Evolutionary conservation across 2,113 vertebrate species (phyloP), one percentile per base, ranked within the genome.

Genomic region (Mohoua ochrocephala): DNA sequence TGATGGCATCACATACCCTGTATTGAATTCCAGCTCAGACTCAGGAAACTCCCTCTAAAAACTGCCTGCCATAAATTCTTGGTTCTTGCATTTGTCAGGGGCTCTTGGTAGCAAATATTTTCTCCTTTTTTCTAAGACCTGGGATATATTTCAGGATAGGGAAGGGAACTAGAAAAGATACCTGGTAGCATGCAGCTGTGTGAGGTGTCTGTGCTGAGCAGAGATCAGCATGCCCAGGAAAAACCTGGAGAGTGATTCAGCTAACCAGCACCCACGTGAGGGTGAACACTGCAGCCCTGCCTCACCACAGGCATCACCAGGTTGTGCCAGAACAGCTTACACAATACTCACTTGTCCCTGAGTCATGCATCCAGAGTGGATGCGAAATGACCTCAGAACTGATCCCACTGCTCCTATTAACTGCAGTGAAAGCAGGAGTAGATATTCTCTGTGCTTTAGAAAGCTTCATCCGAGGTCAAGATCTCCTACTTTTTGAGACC

Each of bases 201-300:
- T 59, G 50, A 73, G 17, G 30, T 56, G 21, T 47, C 35, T 64
- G 13, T 37, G 10, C 49, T 44, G 30, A 89, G 45, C 30, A 80
- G 87, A 80, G 28, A 52, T n/a, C 9, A 31, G 7, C 16, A 23
- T 2, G 33, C 24, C 60, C 45, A 44, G 52, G 7, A 52, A 44
- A 75, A 67, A 17, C 23, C 28, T 30, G 8, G 67, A 39, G 44
- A 39, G 53, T 26, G 53, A 60, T 30, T 59, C 52, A 60, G 35
- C 14, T 76, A n/a, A 30, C 15, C 24, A 44, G 8, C 12, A 53
- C 4, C 13, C 28, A 22, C 0, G 0, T 33, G 10, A 60, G 20
- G 17, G 23, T n/a, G 42, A 69, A 6, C 27, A 33, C 13, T 64
- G 26, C 63, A 60, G 24, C 13, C 9, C 31, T 64, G 24, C 17